Base-by-base conservation (phyloP, 2,888 invertebrate genomes). In the Ernsta delagoae region DNA sequence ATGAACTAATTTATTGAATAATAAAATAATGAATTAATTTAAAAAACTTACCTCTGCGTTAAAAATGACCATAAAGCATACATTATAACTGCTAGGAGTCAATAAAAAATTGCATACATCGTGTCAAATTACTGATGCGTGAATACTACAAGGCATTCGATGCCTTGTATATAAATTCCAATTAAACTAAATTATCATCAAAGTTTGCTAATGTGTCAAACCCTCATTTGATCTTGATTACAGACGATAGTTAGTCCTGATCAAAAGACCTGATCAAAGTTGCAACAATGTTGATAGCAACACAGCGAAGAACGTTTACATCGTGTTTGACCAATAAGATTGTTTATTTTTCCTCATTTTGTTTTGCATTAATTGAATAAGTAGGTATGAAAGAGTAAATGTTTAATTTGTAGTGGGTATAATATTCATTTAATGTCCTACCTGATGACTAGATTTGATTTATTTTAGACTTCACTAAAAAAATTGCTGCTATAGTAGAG, bases 231-330 rank as follows among this genome's bases (percentile, higher is more conserved):
- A 50, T 24, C 16, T 50, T 50, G 50, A 50, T 48, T 6, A 6
- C n/a, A 48, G 12, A 12, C n/a, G 12, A 48, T 50, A 24, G 16
- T 50, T 50, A 8, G 50, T 8, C 12, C 12, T 48, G 50, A 50
- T 50, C 50, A 50, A 50, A 50, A 50, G 50, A 7, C 50, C 3
- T 50, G 50, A 50, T 50, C 48, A 48, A 48, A 48, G 50, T 24
- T 16, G 50, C 50, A 50, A 50, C 16, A 50, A 24, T 50, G 50
- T 50, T 24, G 50, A 24, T 50, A 8, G 16, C 50, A 50, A 50
- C 7, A 50, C 8, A 8, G 50, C n/a, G 3, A 7, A 2, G 16
- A 50, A 50, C 16, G 16, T 50, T 50, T 24, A 24, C 24, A 24
- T 24, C 24, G 24, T 24, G 24, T 24, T 24, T 24, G 3, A 24